These are phyloP conservation scores for Drosophila diplacantha DNA, from an alignment of 2,888 invertebrate genomes.

Conservation along the genomic window DNA sequence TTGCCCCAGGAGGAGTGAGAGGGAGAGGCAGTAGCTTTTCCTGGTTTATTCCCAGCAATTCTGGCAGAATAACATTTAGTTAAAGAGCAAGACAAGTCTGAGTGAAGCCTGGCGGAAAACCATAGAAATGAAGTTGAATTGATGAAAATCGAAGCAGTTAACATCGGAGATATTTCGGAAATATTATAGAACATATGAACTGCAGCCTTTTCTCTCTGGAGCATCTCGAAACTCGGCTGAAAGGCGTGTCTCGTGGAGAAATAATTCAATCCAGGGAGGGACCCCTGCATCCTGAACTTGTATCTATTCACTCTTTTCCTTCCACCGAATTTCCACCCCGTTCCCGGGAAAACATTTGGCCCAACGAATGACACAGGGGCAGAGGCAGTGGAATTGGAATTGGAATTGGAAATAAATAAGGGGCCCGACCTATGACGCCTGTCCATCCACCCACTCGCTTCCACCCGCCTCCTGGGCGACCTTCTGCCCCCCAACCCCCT, in stretches of 20 bases:
- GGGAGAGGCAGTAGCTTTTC: background rate
- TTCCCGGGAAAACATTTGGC: conserved; percentile 19
- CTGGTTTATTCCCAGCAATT: background rate
- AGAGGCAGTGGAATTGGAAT: conserved; percentile 34
- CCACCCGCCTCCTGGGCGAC: conserved; percentile 11
- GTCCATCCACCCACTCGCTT: conserved; percentile 9
- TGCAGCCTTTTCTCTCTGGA: background rate
- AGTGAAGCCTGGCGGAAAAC: background rate
- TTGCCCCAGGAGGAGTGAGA: background rate
- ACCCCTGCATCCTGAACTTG: background rate
- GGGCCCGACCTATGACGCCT: conserved; percentile 46
- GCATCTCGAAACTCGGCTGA: background rate
- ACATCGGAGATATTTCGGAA: background rate
- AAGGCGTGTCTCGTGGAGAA: background rate
- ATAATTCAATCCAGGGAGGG: background rate
- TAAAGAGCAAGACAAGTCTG: background rate
- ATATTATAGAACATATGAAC: background rate
- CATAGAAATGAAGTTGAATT: background rate
- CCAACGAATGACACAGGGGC: conserved; percentile 39
- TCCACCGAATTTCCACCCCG: conserved; percentile 1
- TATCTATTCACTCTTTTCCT: conserved; percentile 3
- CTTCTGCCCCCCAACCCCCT: conserved; percentile 1
- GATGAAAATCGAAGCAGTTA: background rate
- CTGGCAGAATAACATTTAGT: background rate
- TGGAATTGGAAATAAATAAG: conserved; percentile 44